A percentile compares a stretch with the other conserved stretches of the same genome.
These are phyloP conservation scores for Hypsibius dujardini DNA, from an alignment of 1,140 invertebrate genomes.

Conservation along the genomic window DNA sequence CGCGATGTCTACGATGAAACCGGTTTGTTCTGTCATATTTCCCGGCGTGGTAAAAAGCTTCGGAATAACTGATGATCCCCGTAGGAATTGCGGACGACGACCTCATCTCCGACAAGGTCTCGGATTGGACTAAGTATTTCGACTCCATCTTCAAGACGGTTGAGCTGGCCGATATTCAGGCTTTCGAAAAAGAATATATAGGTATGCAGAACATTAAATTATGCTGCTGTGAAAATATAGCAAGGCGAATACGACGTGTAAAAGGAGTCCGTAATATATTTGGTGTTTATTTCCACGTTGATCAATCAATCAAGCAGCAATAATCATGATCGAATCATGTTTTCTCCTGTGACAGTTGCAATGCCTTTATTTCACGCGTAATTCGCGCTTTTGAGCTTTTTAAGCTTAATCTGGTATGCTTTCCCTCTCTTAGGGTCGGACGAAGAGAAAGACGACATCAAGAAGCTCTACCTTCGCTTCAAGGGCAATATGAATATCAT, in stretches of 20 bases:
- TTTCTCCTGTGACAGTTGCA: no score
- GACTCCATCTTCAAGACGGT: constrained; percentile 64
- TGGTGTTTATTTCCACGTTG: no score
- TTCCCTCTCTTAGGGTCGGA: background rate
- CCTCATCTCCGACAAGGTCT: constrained; percentile 41
- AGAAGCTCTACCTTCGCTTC: background rate
- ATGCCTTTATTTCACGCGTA: no score
- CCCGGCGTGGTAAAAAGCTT: background rate
- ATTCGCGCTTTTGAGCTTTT: no score
- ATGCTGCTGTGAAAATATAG: no score
- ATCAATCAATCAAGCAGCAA: no score
- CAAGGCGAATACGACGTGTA: no score
- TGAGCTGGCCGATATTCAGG: constrained; percentile 60
- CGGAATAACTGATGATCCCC: background rate
- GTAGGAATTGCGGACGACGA: constrained; percentile 48
- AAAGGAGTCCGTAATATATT: no score
- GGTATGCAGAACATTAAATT: constrained; percentile 32
- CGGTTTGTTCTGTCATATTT: constrained; percentile 38
- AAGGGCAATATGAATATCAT: constrained; percentile 9
- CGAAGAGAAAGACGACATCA: background rate
- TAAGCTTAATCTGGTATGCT: no score
- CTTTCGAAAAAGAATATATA: constrained; percentile 67
- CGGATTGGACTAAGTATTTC: constrained; percentile 74
- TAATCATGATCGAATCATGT: no score
- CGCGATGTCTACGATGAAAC: constrained; percentile 70